Evolutionary conservation across 2,113 vertebrate species (phyloP).

Genomic region (Tonatia bakeri): DNA sequence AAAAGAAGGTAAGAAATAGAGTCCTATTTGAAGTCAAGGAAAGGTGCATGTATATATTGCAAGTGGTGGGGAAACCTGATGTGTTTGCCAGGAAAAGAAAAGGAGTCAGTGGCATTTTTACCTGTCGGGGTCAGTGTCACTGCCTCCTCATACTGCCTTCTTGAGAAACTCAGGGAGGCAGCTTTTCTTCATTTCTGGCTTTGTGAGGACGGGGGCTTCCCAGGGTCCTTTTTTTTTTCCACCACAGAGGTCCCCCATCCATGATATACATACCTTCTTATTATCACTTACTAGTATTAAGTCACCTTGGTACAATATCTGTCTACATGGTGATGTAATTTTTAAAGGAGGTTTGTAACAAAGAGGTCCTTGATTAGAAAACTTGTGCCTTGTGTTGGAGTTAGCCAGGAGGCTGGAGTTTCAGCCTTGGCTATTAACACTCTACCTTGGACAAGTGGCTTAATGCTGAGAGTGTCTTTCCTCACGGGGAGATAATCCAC

Average conservation of each 20-base stretch:
- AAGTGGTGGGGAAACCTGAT: neutral
- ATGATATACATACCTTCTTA: too few relatives aligned
- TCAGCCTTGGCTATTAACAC: neutral
- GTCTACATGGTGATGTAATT: neutral
- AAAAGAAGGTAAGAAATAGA: neutral
- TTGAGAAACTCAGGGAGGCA: neutral
- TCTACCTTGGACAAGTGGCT: neutral
- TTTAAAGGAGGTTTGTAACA: neutral
- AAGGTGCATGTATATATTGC: neutral
- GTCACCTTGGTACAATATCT: neutral
- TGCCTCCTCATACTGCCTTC: neutral
- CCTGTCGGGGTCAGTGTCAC: rapidly evolving
- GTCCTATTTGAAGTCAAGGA: neutral
- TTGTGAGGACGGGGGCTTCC: neutral
- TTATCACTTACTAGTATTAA: rapidly evolving
- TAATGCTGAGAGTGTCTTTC: neutral
- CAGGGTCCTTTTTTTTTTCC: neutral
- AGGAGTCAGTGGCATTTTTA: neutral
- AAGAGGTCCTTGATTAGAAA: neutral
- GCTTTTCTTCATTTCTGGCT: neutral
- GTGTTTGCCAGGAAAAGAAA: neutral
- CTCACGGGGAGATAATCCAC: rapidly evolving
- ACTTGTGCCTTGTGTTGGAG: neutral
- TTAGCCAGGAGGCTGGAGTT: neutral
- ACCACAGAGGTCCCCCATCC: rapidly evolving